Base-by-base conservation (phyloP, 2,888 invertebrate genomes). In the Xanthorhoe spadicearia region DNA sequence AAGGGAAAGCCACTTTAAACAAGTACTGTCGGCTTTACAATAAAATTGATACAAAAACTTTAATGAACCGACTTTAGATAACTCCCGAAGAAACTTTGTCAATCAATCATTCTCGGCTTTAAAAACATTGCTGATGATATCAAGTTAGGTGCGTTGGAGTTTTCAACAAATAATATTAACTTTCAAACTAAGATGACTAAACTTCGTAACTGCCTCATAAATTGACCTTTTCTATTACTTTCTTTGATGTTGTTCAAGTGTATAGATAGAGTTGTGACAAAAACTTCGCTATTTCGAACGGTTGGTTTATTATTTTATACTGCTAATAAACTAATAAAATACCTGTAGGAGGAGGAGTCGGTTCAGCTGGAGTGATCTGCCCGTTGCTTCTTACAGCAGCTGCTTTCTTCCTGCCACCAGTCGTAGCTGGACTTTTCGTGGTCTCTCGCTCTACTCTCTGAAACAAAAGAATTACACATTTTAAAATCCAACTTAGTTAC, bases 371-470 rank as follows among this genome's bases (percentile, higher is more conserved):
- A 63, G 86, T 74, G 64, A 92, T 85, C 79, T 89, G 92, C 2
- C 92, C 92, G 92, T 92, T 93, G 80, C 83, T 89, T 72, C 84
- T 86, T 72, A 91, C 85, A 19, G 85, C 82, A 70, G 86, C 80
- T 49, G 85, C 77, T 68, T 92, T 91, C 80, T 93, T 92, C 78
- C 91, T 89, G 63, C 89, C 87, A 19, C 89, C 90, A 48, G 91
- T 87, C 61, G 87, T 89, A 19, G 92, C 92, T 74, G 92, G 92
- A 78, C 91, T 91, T 80, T 91, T 92, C 66, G 88, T 87, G 52
- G 78, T 87, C 77, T 93, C 92, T 54, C 92, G 87, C 71, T 93
- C 92, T 60, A 90, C 82, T 79, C 92, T 88, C 92, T 93, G 82
- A 10, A 88, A 89, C 76, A 80, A 84, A 71, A 75, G 32, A 23